Evolutionary conservation across 2,888 invertebrate species (phyloP).

Genomic region (Mesoligia furuncula): DNA sequence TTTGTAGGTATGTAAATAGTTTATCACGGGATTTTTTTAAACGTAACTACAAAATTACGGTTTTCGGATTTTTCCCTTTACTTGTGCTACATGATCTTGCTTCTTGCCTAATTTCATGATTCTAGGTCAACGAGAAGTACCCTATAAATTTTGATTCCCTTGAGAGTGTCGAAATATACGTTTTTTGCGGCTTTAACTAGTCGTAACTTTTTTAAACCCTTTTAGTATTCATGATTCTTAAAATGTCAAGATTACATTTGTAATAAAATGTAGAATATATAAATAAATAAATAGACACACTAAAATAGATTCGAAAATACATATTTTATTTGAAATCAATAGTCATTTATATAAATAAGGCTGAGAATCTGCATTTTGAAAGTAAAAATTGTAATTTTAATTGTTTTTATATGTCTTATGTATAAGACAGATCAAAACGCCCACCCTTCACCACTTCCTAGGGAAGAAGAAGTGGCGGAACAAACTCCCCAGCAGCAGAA

Average conservation of each 20-base stretch:
- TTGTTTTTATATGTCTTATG: too few species aligned
- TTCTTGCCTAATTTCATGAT: too few species aligned
- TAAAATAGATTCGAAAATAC: not conserved
- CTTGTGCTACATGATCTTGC: too few species aligned
- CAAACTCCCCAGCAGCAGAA: not conserved
- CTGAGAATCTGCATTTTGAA: not conserved
- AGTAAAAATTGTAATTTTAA: too few species aligned
- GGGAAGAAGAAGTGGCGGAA: not conserved
- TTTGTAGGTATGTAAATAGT: too few species aligned
- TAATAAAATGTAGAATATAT: not conserved
- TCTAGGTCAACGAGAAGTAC: too few species aligned
- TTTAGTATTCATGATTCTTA: not conserved
- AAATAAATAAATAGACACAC: not conserved
- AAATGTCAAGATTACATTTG: not conserved
- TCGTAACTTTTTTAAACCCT: not conserved
- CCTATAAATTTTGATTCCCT: too few species aligned
- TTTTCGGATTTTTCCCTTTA: too few species aligned
- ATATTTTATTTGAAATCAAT: not conserved
- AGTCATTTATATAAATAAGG: not conserved
- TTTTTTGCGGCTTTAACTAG: too few species aligned
- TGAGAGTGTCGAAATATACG: too few species aligned
- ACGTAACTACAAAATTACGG: too few species aligned
- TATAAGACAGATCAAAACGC: not conserved
- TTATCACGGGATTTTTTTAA: too few species aligned
- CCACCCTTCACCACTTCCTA: not conserved